A percentile compares a stretch with the other conserved stretches of the same genome.
Evolutionary conservation across 2,888 invertebrate genomes (phyloP).

Genomic region (Tetragonisca angustula): DNA sequence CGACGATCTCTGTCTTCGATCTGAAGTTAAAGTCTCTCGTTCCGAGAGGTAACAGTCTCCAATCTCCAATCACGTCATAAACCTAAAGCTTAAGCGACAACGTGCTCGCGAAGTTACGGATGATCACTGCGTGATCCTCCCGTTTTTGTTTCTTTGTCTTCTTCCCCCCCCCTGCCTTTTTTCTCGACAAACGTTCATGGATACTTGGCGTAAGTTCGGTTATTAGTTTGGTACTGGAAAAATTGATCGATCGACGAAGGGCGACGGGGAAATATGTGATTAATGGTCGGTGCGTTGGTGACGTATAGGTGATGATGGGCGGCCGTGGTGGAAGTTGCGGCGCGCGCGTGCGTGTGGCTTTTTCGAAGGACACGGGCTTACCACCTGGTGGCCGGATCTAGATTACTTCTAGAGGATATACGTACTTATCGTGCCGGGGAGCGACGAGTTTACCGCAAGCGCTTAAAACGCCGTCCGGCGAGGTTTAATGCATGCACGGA

Average conservation of each 20-base stretch:
- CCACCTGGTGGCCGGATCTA: neutral
- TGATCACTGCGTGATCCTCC: neutral
- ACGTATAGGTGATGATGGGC: neutral
- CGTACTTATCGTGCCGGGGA: neutral
- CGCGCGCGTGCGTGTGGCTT: neutral
- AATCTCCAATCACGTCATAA: neutral
- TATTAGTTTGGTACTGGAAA: neutral
- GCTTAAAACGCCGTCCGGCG: conserved; percentile 6
- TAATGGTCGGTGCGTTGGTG: neutral
- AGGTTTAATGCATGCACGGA: conserved; percentile 22
- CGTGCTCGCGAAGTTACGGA: neutral
- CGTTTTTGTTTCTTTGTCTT: too few species aligned
- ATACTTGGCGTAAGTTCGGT: conserved; percentile 10
- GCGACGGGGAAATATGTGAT: neutral
- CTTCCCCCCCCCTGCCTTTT: too few species aligned
- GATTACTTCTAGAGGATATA: neutral
- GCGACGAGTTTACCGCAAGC: conserved; percentile 10
- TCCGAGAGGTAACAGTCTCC: neutral
- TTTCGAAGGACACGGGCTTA: neutral
- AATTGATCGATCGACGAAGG: conserved; percentile 18
- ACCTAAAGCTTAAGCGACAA: neutral
- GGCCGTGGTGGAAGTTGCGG: neutral
- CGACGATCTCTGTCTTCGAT: too few species aligned
- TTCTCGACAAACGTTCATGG: neutral
- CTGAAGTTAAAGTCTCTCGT: neutral